A percentile compares a stretch with the other conserved stretches of the same genome.
Conservation (phyloP, 2,888 invertebrate species). For the Osedax frankpressi region DNA sequence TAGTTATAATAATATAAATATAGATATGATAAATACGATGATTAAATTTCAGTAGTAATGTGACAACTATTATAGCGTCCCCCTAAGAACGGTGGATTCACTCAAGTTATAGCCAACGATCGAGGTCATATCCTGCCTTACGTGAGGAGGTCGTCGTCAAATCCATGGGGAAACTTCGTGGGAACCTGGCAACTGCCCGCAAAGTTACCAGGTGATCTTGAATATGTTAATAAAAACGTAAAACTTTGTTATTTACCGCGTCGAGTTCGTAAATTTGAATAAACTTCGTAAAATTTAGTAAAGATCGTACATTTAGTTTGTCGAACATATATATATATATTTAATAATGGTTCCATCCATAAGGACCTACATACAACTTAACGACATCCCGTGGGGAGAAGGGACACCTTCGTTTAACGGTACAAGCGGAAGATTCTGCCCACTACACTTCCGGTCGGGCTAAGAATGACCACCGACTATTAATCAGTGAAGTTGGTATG, state of each 20-base stretch:
- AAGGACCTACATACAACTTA: slow-evolving; percentile 13
- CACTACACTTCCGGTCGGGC: slow-evolving; percentile 3
- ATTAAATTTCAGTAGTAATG: no score
- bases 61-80: no score
- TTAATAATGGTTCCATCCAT: no score
- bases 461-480: slow-evolving; percentile 15
- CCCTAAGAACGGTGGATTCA: slow-evolving; percentile 33
- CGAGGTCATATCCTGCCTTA: slow-evolving; percentile 38
- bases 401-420: slow-evolving; percentile 10
- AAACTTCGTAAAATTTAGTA: not conserved
- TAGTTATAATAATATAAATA: no score
- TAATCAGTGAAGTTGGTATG: not conserved
- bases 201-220: slow-evolving; percentile 36
- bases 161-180: slow-evolving; percentile 44
- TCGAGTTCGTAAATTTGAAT: not conserved
- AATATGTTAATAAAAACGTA: not conserved
- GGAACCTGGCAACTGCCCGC: slow-evolving; percentile 44
- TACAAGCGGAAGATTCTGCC: slow-evolving; percentile 10
- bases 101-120: slow-evolving; percentile 37
- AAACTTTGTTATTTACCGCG: not conserved
- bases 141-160: slow-evolving; percentile 34
- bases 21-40: no score
- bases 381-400: slow-evolving; percentile 13
- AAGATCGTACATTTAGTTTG: not conserved
- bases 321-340: not conserved